Evolutionary conservation across 1,140 invertebrate genomes (phyloP).

Genomic region (Drosophila ohnishii): DNA sequence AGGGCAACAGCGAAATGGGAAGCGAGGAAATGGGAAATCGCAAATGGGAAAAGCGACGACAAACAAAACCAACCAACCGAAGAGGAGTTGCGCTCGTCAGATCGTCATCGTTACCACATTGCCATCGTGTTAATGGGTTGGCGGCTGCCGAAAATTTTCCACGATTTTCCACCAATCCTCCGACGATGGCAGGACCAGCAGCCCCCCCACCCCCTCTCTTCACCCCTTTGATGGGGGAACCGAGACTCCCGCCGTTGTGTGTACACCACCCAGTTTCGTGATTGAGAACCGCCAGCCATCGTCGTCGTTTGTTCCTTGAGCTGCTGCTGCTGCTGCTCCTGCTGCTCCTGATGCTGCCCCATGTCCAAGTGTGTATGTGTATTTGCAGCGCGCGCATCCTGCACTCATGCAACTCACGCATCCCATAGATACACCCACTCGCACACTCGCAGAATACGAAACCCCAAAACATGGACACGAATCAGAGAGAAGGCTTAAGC

Average conservation of each 20-base stretch:
- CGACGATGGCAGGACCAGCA: conserved; percentile 32
- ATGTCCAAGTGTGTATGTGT: conserved; percentile 33
- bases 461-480: conserved; percentile 3
- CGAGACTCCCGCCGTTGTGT: not conserved
- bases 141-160: conserved; percentile 47
- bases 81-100: conserved; percentile 35
- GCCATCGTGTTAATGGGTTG: conserved; percentile 44
- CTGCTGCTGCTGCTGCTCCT: not conserved
- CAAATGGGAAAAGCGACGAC: conserved; percentile 29
- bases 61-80: conserved; percentile 54
- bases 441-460: conserved; percentile 5
- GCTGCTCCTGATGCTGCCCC: not conserved
- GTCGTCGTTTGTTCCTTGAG: conserved; percentile 31
- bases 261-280: conserved; percentile 18
- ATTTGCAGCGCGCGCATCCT: conserved; percentile 43
- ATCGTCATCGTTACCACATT: conserved; percentile 24
- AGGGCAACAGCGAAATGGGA: not conserved
- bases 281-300: conserved; percentile 31
- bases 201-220: not conserved
- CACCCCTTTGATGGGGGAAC: not conserved
- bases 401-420: conserved; percentile 44
- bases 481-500: not conserved
- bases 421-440: conserved; percentile 26
- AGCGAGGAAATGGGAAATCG: conserved; percentile 10
- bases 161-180: conserved; percentile 44